Evolutionary conservation across 2,113 vertebrate species (phyloP).

Genomic region (Tautogolabrus adspersus): DNA sequence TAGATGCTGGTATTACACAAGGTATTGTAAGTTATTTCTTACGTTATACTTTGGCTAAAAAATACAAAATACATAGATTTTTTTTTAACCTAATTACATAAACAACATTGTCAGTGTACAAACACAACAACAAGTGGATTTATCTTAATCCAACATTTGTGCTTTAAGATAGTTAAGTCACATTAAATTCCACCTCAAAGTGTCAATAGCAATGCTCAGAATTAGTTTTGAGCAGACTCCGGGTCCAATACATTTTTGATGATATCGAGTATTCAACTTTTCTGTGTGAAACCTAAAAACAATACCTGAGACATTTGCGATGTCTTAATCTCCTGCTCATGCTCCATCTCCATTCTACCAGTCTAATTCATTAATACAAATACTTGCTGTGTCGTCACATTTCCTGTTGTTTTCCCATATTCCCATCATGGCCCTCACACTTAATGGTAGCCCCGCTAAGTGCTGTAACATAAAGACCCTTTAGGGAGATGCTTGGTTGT

Average conservation of each 20-base stretch:
- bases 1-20: too few species aligned
- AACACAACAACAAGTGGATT: too few species aligned
- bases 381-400: constrained; percentile 14
- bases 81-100: too few species aligned
- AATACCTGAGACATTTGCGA: neutral
- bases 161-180: neutral
- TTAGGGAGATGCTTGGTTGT: constrained; percentile 38
- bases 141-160: neutral
- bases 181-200: neutral
- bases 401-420: neutral
- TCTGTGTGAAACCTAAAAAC: too few species aligned
- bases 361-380: neutral
- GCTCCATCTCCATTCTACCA: neutral
- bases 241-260: too few species aligned
- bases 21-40: too few species aligned
- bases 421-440: constrained; percentile 30
- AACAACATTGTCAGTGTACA: too few species aligned
- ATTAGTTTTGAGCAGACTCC: neutral
- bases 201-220: neutral
- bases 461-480: constrained; percentile 49
- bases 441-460: constrained; percentile 43
- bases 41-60: too few species aligned
- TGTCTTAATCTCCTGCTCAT: neutral
- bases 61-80: too few species aligned
- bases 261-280: too few species aligned